Base-by-base conservation (phyloP, 2,888 invertebrate genomes). In the Xylophagus ater region DNA sequence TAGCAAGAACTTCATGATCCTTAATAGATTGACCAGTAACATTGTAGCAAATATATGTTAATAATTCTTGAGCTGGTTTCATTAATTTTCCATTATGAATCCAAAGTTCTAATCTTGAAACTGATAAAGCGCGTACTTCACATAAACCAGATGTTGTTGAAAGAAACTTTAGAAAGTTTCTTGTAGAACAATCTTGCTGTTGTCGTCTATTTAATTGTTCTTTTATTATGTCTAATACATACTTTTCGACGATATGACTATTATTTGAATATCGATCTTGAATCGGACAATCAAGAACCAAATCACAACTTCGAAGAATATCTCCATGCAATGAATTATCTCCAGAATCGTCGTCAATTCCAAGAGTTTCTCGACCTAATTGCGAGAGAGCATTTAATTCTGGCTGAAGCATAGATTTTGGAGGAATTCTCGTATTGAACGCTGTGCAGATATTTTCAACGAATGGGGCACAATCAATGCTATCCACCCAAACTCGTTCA, bases 81-180 rank as follows among this genome's bases (percentile, higher is more conserved):
- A 87, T 85, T 37, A 93, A 67, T 71, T 96, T 97, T 44, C 93
- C 92, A 59, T 94, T 94, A 60, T 93, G 92, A 41, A 96, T 70
- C 94, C 94, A 96, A 51, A 83, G 76, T 60, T 96, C 96, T 14
- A 96, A 70, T 1, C 86, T 78, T 3, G 60, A 51, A 12, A 61
- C 58, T 4, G 59, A 60, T 8, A 62, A 45, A 3, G 57, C 55
- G 7, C 62, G 58, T 15, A 78, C 78, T 66, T 93, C 92, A 1
- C 78, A 77, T 42, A 92, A 76, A 0, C 96, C 94, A 48, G 86
- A 82, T 0, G 90, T 80, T 0, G 81, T 78, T 1, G 88, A 80
- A 21, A 96, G 67, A 41, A 94, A 73, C 50, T 84, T 81, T 1
- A 96, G 72, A 51, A 93, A 84, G 51, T 90, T 92, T 41, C 89